Conservation (phyloP, 2,888 invertebrate genomes). For the Scaptomyza tumidula region DNA sequence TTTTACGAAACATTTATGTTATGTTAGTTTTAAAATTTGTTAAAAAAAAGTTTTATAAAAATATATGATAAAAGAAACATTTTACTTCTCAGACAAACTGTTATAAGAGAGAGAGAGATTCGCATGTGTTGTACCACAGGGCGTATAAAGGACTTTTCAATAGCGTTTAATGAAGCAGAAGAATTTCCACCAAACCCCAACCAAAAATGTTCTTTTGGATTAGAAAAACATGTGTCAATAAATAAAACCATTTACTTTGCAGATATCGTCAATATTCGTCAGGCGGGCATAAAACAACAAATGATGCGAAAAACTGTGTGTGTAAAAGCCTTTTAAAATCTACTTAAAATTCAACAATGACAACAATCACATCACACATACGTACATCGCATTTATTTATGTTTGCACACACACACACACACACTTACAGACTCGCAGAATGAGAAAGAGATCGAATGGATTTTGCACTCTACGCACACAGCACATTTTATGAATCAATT, state of each 20-base stretch:
- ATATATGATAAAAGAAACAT: background rate
- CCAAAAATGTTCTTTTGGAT: slow-evolving; percentile 40
- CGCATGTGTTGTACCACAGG: background rate
- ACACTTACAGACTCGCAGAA: background rate
- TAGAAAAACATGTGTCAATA: slow-evolving; percentile 79
- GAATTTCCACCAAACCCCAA: slow-evolving; percentile 35
- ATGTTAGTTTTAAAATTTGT: too few species aligned
- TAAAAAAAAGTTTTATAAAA: background rate
- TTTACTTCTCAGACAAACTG: background rate
- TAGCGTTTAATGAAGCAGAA: slow-evolving; percentile 71
- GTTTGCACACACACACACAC: background rate
- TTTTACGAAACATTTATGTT: background rate
- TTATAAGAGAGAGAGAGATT: background rate
- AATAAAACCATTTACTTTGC: slow-evolving; percentile 76
- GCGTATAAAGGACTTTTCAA: slow-evolving; percentile 30
- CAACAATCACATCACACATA: slow-evolving; percentile 54
- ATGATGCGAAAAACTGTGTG: slow-evolving; percentile 76
- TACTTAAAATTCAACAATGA: slow-evolving; percentile 80
- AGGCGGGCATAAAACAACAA: slow-evolving; percentile 69
- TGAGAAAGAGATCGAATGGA: slow-evolving; percentile 29
- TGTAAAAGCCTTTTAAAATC: slow-evolving; percentile 79
- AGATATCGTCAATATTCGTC: slow-evolving; percentile 44
- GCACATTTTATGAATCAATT: slow-evolving; percentile 75
- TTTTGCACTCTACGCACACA: slow-evolving; percentile 32
- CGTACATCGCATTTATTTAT: slow-evolving; percentile 48